Percentiles rank a stretch among this genome's conserved stretches.
These are phyloP conservation scores for Callinectes sapidus DNA, from an alignment of 2,888 invertebrate genomes.

Conservation along the genomic window DNA sequence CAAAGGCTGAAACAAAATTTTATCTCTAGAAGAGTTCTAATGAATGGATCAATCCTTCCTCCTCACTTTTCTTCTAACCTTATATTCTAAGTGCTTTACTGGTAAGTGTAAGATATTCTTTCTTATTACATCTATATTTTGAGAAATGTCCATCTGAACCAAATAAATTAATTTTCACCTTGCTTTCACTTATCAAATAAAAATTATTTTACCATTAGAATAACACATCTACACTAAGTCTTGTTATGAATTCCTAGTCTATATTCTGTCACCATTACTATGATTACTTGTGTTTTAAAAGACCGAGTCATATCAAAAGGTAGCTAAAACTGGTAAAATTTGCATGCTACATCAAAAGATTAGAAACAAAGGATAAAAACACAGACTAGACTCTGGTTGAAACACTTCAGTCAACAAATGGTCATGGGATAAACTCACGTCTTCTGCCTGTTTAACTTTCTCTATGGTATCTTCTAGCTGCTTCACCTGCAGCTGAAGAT, in stretches of 20 bases:
- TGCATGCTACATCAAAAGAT: background rate
- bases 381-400: background rate
- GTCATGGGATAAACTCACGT: constrained; percentile 71
- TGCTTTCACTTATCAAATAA: too few relatives aligned
- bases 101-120: too few relatives aligned
- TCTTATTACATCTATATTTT: too few relatives aligned
- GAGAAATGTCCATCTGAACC: too few relatives aligned
- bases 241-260: background rate
- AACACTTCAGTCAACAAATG: background rate
- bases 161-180: too few relatives aligned
- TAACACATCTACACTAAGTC: too few relatives aligned
- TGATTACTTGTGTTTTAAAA: background rate
- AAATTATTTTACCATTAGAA: too few relatives aligned
- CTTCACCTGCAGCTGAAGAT: constrained; percentile 70
- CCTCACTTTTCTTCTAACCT: too few relatives aligned
- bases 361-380: background rate
- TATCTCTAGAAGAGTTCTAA: too few relatives aligned
- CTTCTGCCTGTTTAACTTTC: constrained; percentile 73
- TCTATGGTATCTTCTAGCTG: constrained; percentile 75
- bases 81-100: too few relatives aligned
- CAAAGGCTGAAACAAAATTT: too few relatives aligned
- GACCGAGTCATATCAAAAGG: background rate
- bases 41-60: too few relatives aligned
- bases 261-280: background rate
- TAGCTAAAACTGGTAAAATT: background rate